A percentile compares a stretch with the other conserved stretches of the same genome.
Conservation (phyloP, 2,113 vertebrate genomes). For the Ariopsis seemanni region DNA sequence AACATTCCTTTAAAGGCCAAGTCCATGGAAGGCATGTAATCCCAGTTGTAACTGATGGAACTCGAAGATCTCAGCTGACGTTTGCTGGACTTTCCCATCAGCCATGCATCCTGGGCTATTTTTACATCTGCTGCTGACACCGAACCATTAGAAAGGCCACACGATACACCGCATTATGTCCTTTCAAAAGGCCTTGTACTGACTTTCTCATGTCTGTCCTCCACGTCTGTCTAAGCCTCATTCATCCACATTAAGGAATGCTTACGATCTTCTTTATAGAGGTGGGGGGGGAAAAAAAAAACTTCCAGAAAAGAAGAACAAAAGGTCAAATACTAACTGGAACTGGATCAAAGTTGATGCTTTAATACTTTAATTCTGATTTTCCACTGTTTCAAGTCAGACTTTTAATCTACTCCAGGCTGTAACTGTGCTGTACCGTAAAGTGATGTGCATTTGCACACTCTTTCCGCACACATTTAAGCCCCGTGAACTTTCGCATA, state of each 20-base stretch:
- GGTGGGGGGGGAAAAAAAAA: neutral
- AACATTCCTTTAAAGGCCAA: conserved; percentile 48
- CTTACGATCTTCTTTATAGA: neutral
- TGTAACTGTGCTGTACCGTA: neutral
- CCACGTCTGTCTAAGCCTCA: neutral
- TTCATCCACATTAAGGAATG: neutral
- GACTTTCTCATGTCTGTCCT: neutral
- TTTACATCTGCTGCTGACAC: conserved; percentile 63
- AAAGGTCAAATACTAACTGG: neutral
- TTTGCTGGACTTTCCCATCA: conserved; percentile 73
- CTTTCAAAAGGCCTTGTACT: conserved; percentile 8
- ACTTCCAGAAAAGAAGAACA: neutral
- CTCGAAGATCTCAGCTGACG: conserved; percentile 70
- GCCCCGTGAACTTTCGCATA: neutral
- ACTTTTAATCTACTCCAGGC: neutral
- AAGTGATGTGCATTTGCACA: neutral
- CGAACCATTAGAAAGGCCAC: conserved; percentile 38
- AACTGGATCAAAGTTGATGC: neutral
- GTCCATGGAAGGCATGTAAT: conserved; percentile 54
- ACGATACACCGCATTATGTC: conserved; percentile 21
- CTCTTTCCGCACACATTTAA: neutral
- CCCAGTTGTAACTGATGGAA: conserved; percentile 66
- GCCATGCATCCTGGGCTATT: conserved; percentile 68
- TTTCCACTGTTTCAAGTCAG: neutral
- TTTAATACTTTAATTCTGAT: neutral